Evolutionary conservation across 2,888 invertebrate species (phyloP).

Genomic region (Diaphora mendica): DNA sequence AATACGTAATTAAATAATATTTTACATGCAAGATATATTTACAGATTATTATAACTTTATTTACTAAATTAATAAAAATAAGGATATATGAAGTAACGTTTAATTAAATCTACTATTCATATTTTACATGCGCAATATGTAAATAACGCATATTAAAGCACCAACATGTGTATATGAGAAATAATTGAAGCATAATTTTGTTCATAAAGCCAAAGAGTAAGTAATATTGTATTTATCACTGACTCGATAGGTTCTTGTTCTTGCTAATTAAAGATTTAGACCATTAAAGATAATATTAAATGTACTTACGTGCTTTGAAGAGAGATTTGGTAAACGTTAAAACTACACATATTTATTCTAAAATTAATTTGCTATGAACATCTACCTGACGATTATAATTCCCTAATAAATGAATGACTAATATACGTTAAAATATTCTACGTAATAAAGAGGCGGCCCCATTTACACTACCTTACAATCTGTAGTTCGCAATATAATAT

Average conservation of each 20-base stretch:
- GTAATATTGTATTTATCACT: slow-evolving; percentile 36
- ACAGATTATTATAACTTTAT: slow-evolving; percentile 64
- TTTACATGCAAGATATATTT: slow-evolving; percentile 74
- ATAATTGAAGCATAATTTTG: slow-evolving; percentile 61
- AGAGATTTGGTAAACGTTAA: slow-evolving; percentile 82
- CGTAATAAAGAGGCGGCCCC: slow-evolving; percentile 81
- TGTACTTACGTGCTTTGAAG: slow-evolving; percentile 61
- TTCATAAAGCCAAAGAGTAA: slow-evolving; percentile 31
- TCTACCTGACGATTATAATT: slow-evolving; percentile 75
- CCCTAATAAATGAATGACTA: slow-evolving; percentile 75
- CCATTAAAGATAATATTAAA: slow-evolving; percentile 45
- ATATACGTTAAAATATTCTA: slow-evolving; percentile 68
- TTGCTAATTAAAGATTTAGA: too few relatives aligned
- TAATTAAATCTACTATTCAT: slow-evolving; percentile 63
- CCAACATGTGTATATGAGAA: slow-evolving; percentile 68
- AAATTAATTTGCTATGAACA: slow-evolving; percentile 72
- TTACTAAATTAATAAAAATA: slow-evolving; percentile 61
- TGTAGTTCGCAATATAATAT: slow-evolving; percentile 34
- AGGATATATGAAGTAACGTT: slow-evolving; percentile 66
- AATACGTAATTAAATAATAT: slow-evolving; percentile 60
- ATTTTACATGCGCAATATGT: slow-evolving; percentile 69
- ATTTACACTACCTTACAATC: slow-evolving; percentile 71
- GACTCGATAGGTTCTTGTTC: slow-evolving; percentile 30
- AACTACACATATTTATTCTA: slow-evolving; percentile 67
- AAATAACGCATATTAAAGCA: slow-evolving; percentile 72